Evolutionary conservation across 2,888 invertebrate genomes (phyloP).

Genomic region (Tinea semifulvella): DNA sequence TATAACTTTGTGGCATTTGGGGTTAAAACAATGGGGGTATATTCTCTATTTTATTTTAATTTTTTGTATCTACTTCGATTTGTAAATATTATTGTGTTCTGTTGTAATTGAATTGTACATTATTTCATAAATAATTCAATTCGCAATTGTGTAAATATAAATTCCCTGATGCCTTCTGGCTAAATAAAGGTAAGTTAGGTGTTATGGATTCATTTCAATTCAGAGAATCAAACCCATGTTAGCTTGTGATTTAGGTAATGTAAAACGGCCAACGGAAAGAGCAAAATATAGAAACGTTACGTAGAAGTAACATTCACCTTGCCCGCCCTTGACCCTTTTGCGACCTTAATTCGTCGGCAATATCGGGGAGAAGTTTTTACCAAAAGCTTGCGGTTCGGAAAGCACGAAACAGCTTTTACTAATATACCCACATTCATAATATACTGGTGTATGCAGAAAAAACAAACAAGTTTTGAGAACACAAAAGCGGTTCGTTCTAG

Average conservation of each 20-base stretch:
- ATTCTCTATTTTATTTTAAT: too few relatives aligned
- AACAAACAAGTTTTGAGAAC: slow-evolving; percentile 8
- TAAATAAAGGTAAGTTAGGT: background rate
- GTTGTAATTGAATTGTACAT: too few relatives aligned
- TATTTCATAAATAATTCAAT: too few relatives aligned
- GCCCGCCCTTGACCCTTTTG: slow-evolving; percentile 1
- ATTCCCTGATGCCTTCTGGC: too few relatives aligned
- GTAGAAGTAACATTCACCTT: slow-evolving; percentile 2
- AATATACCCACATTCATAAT: slow-evolving; percentile 4
- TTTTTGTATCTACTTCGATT: too few relatives aligned
- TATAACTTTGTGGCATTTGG: too few relatives aligned
- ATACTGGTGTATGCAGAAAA: slow-evolving; percentile 7
- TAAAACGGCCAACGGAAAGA: background rate
- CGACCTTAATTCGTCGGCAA: slow-evolving; percentile 4
- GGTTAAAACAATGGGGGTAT: too few relatives aligned
- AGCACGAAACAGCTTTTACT: slow-evolving; percentile 10
- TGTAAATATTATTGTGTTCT: too few relatives aligned
- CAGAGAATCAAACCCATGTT: background rate
- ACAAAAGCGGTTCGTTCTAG: slow-evolving; percentile 8
- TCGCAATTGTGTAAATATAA: too few relatives aligned
- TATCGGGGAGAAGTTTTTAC: slow-evolving; percentile 6
- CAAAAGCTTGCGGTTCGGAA: background rate
- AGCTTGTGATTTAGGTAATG: background rate
- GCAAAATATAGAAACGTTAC: slow-evolving; percentile 1
- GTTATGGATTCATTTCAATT: slow-evolving; percentile 6